A percentile compares a stretch with the other conserved stretches of the same genome.
Conservation (phyloP, 2,113 vertebrate species). For the Danionella cerebrum region DNA sequence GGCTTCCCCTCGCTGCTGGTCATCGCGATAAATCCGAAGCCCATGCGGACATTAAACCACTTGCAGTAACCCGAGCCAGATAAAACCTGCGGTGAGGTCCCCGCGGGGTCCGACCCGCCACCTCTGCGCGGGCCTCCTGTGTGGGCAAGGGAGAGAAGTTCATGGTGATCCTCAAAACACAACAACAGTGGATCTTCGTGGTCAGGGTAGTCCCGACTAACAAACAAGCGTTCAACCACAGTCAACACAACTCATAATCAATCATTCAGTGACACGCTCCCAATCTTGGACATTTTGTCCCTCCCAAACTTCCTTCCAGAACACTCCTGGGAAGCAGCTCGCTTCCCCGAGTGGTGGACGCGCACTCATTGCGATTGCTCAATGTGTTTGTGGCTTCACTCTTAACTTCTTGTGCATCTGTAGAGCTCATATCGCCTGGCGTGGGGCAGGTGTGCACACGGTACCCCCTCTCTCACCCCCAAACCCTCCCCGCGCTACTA, state of each 20-base stretch:
- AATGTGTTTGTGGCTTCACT: not conserved
- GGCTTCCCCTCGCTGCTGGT: slow-evolving; percentile 84
- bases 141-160: slow-evolving; percentile 34
- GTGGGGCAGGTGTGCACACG: slow-evolving; percentile 35
- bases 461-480: not conserved
- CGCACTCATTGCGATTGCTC: not conserved
- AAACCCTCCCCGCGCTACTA: not conserved
- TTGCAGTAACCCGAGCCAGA: slow-evolving; percentile 94
- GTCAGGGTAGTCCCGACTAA: not conserved
- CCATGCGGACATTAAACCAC: slow-evolving; percentile 99
- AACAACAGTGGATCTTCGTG: not conserved
- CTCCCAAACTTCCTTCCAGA: not conserved
- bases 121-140: slow-evolving; percentile 92
- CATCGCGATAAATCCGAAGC: slow-evolving; percentile 99
- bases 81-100: slow-evolving; percentile 78
- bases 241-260: too few relatives aligned
- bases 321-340: too few relatives aligned
- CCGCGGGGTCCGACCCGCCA: slow-evolving; percentile 81
- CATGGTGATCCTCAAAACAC: not conserved
- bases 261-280: not conserved
- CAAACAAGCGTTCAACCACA: not conserved
- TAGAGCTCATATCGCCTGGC: not conserved
- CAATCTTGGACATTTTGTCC: not conserved
- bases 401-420: not conserved
- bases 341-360: too few relatives aligned